Percentiles rank a stretch among this genome's conserved stretches.
Conservation (phyloP, 2,113 vertebrate species). For the Nibea albiflora region DNA sequence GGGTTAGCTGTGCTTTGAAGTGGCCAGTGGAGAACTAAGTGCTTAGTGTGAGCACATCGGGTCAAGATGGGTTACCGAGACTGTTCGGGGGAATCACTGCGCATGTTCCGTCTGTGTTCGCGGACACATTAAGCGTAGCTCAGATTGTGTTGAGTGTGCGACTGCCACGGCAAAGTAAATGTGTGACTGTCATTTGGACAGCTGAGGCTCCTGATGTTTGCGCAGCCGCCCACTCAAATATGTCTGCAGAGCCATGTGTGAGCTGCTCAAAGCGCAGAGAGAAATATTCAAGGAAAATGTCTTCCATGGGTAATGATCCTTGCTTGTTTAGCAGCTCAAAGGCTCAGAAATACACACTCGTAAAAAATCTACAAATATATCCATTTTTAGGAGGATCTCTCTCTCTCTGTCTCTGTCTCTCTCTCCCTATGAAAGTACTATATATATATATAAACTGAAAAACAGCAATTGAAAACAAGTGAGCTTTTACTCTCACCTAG, state of each 20-base stretch:
- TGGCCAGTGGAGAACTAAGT: constrained; percentile 19
- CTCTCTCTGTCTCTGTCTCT: no score
- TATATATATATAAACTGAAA: neutral
- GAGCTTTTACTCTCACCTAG: neutral
- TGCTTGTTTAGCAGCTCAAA: constrained; percentile 26
- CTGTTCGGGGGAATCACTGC: constrained; percentile 25
- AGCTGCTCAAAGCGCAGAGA: constrained; percentile 41
- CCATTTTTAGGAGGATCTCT: constrained; percentile 10
- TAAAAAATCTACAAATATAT: constrained; percentile 27
- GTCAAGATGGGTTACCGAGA: constrained; percentile 25
- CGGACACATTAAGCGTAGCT: constrained; percentile 41
- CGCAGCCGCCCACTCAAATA: constrained; percentile 66
- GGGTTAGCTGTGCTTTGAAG: constrained; percentile 26
- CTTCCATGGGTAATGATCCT: constrained; percentile 34
- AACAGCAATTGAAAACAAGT: neutral
- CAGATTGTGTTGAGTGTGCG: constrained; percentile 51
- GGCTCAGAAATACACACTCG: constrained; percentile 7
- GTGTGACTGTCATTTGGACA: constrained; percentile 68
- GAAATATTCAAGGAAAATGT: constrained; percentile 42
- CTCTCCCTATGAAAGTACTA: no score
- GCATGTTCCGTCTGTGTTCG: constrained; percentile 41
- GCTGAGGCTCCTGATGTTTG: constrained; percentile 66
- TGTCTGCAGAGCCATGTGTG: constrained; percentile 47
- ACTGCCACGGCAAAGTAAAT: constrained; percentile 56
- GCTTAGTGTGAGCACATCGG: constrained; percentile 20